Evolutionary conservation across 1,140 invertebrate genomes (phyloP).

Genomic region (Steinernema khuongi): DNA sequence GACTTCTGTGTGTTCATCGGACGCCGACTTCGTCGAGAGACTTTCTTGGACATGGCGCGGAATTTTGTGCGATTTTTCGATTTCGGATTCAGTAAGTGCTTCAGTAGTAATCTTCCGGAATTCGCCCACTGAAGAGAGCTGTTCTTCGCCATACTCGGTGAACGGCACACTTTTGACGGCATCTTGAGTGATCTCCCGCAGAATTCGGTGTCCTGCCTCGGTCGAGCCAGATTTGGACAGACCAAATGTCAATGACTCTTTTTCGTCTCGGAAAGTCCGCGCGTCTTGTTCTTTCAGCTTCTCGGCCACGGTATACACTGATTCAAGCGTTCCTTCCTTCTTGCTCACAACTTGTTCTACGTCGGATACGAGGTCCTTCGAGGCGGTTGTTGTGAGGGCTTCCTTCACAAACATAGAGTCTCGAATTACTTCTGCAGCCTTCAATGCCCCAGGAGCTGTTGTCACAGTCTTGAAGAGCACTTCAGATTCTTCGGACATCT

Average conservation of each 20-base stretch:
- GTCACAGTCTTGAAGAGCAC: neutral
- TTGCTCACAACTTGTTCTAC: slow-evolving; percentile 9
- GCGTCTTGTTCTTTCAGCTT: too few relatives aligned
- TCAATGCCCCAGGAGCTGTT: slow-evolving; percentile 11
- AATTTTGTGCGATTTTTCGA: neutral
- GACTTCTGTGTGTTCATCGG: neutral
- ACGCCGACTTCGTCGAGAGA: neutral
- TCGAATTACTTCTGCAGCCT: neutral
- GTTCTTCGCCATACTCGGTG: slow-evolving; percentile 24
- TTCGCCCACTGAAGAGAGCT: neutral
- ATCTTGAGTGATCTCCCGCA: too few relatives aligned
- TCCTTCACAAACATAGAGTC: neutral
- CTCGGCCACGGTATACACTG: too few relatives aligned
- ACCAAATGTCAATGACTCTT: too few relatives aligned
- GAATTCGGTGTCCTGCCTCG: neutral
- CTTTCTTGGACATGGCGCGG: neutral
- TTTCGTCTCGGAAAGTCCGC: too few relatives aligned
- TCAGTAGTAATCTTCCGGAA: slow-evolving; percentile 7
- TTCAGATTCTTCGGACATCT: slow-evolving; percentile 7
- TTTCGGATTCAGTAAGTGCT: slow-evolving; percentile 10
- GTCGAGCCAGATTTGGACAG: neutral
- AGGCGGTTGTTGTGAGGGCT: neutral
- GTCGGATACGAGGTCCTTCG: slow-evolving; percentile 14
- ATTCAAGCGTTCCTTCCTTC: slow-evolving; percentile 15
- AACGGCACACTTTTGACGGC: too few relatives aligned